Percentiles rank a stretch among this genome's conserved stretches.
phyloP scores from a whole-genome alignment of 2,888 invertebrate species.

The Conchocele bisecta region DNA sequence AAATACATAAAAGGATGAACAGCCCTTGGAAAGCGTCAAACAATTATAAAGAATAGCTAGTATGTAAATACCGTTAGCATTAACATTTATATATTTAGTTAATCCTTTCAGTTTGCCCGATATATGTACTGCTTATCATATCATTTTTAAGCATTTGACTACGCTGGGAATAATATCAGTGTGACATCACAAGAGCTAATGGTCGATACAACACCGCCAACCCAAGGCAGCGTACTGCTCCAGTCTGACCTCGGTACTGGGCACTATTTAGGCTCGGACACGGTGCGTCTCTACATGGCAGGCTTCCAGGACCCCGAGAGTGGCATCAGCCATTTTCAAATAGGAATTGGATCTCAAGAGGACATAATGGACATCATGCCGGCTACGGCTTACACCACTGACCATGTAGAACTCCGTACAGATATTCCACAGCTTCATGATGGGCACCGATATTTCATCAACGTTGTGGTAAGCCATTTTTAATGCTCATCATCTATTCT shows the following conservation, averaged over 20 bases:
- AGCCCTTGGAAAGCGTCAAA: too few relatives aligned
- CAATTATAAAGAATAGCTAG: too few relatives aligned
- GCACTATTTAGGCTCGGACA: background rate
- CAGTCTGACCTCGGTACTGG: constrained; percentile 14
- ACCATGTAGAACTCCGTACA: constrained; percentile 5
- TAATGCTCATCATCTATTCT: too few relatives aligned
- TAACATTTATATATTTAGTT: too few relatives aligned
- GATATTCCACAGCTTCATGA: too few relatives aligned
- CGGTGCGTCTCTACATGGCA: background rate
- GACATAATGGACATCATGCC: background rate
- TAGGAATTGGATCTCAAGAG: constrained; percentile 20
- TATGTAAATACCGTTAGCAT: too few relatives aligned
- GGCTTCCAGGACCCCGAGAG: constrained; percentile 16
- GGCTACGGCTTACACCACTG: background rate
- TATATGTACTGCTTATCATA: too few relatives aligned
- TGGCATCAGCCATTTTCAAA: constrained; percentile 31
- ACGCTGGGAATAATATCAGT: constrained; percentile 2
- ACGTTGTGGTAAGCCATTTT: too few relatives aligned
- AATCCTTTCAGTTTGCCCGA: too few relatives aligned
- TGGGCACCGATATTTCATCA: too few relatives aligned
- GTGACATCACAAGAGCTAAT: background rate
- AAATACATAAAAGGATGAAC: too few relatives aligned
- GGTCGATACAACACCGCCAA: constrained; percentile 21
- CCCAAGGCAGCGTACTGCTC: background rate
- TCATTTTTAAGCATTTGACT: constrained; percentile 13